Percentiles rank a stretch among this genome's conserved stretches.
Conservation (phyloP, 2,113 vertebrate genomes). For the Holacanthus passer region DNA sequence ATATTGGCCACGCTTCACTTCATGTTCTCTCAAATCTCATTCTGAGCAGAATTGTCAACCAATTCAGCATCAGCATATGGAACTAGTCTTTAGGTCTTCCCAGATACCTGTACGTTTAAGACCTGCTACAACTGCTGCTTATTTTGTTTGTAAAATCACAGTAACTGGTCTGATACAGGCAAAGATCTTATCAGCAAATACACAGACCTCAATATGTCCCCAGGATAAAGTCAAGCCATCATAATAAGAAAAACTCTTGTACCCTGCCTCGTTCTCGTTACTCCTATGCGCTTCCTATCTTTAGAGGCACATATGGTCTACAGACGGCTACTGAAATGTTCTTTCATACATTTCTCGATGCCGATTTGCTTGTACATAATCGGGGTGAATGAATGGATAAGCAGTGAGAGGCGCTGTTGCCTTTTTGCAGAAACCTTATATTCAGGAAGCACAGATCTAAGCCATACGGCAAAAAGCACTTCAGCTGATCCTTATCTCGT, state of each 20-base stretch:
- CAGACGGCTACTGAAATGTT: slow-evolving; percentile 42
- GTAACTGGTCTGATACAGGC: slow-evolving; percentile 34
- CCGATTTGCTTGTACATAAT: slow-evolving; percentile 50
- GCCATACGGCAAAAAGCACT: slow-evolving; percentile 53
- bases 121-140: background rate
- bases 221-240: slow-evolving; percentile 63
- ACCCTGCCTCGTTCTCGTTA: slow-evolving; percentile 8
- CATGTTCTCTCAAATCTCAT: slow-evolving; percentile 18
- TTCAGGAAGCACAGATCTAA: slow-evolving; percentile 71
- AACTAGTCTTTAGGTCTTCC: slow-evolving; percentile 5
- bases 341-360: slow-evolving; percentile 52
- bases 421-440: slow-evolving; percentile 64
- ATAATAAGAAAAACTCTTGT: slow-evolving; percentile 38
- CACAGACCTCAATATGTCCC: slow-evolving; percentile 59
- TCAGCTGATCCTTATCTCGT: slow-evolving; percentile 78
- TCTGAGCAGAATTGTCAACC: slow-evolving; percentile 2
- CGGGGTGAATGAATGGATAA: slow-evolving; percentile 47
- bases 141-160: slow-evolving; percentile 49
- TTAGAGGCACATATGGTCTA: slow-evolving; percentile 55
- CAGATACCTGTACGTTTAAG: slow-evolving; percentile 16
- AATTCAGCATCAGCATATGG: background rate
- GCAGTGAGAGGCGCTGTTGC: slow-evolving; percentile 43
- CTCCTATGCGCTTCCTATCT: slow-evolving; percentile 30
- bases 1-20: slow-evolving; percentile 21
- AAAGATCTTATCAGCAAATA: slow-evolving; percentile 52